Conservation (phyloP, 92 coral and sea anemone genomes). For the Heteractis magnifica region DNA sequence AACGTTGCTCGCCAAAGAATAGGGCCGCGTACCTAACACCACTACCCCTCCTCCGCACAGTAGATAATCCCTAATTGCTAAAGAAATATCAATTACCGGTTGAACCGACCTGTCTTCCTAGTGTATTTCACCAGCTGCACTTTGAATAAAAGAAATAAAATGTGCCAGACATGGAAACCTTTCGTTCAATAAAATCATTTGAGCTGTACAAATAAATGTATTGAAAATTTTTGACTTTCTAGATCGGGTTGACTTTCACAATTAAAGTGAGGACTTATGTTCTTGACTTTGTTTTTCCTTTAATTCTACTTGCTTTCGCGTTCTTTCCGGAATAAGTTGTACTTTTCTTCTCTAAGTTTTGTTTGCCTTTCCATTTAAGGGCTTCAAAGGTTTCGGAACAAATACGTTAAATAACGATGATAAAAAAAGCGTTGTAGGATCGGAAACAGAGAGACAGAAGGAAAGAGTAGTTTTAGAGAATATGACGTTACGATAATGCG, state of each 20-base stretch:
- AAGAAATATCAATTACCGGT: slow-evolving; percentile 5
- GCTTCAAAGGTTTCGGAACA: slow-evolving; percentile 5
- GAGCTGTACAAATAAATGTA: neutral
- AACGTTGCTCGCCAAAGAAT: neutral
- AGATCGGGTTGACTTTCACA: neutral
- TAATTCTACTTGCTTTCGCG: neutral
- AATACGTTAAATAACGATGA: neutral
- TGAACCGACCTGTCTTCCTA: neutral
- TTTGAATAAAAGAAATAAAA: neutral
- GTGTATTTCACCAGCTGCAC: neutral
- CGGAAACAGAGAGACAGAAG: neutral
- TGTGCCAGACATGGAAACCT: neutral
- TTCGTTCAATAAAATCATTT: neutral
- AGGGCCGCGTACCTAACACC: no score
- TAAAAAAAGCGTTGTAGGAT: neutral
- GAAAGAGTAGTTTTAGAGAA: neutral
- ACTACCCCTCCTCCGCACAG: neutral
- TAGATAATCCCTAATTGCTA: neutral
- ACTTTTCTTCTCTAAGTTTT: neutral
- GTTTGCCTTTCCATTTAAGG: neutral
- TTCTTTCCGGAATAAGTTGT: neutral
- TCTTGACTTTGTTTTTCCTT: neutral
- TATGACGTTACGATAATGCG: neutral
- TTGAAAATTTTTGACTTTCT: neutral
- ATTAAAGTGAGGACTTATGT: neutral